phyloP scores from a whole-genome alignment of 2,888 invertebrate species.

The Eristalis arbustorum region DNA sequence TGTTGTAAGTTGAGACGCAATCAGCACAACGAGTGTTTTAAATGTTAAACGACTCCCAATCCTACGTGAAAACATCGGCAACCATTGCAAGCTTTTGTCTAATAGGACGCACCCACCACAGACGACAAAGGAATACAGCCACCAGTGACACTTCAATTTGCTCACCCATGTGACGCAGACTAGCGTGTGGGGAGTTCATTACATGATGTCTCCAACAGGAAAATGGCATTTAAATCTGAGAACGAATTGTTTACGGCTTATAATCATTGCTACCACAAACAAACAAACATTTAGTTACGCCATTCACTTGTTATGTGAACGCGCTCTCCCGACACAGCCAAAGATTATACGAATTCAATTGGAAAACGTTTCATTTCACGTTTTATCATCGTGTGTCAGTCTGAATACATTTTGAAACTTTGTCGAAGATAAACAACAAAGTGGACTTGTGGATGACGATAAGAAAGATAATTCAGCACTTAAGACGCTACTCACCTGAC shows the following conservation, averaged over 20 bases:
- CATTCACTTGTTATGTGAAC: background rate
- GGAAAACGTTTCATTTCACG: background rate
- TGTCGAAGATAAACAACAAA: background rate
- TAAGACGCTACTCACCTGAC: slow-evolving; percentile 81
- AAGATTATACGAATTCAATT: background rate
- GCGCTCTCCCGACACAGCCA: background rate
- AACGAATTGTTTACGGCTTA: background rate
- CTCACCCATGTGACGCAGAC: background rate
- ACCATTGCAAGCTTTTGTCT: background rate
- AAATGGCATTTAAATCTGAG: background rate
- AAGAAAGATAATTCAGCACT: background rate
- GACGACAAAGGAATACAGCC: background rate
- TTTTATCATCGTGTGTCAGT: background rate
- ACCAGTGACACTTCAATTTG: background rate
- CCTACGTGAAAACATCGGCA: background rate
- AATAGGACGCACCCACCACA: background rate
- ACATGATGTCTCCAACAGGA: background rate
- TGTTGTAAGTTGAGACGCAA: too few species aligned
- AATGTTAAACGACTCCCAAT: too few species aligned
- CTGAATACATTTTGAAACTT: background rate
- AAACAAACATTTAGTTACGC: background rate
- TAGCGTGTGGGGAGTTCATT: background rate
- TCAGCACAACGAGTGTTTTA: too few species aligned
- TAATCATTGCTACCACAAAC: background rate
- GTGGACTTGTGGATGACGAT: background rate